Evolutionary conservation across 2,113 vertebrate species (phyloP).

Genomic region (Muntiacus reevesi): DNA sequence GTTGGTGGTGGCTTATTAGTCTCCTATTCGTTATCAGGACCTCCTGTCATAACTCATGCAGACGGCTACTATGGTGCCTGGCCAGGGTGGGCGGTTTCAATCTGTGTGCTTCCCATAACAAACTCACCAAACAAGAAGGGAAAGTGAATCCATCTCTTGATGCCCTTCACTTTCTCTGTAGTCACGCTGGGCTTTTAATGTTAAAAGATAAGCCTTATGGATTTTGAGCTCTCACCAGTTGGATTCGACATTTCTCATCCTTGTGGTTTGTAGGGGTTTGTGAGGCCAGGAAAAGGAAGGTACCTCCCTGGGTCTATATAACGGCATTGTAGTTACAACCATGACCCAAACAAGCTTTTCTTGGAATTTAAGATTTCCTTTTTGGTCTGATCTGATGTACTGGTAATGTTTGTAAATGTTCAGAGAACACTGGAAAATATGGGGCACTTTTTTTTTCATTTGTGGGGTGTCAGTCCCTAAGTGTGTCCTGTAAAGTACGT

Average conservation of each 20-base stretch:
- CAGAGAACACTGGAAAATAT: background rate
- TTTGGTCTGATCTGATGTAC: background rate
- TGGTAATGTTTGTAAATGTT: background rate
- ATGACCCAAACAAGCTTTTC: background rate
- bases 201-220: background rate
- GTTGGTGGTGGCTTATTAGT: too few relatives aligned
- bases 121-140: background rate
- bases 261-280: background rate
- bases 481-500: background rate
- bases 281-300: background rate
- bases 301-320: background rate
- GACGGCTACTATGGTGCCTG: too few relatives aligned
- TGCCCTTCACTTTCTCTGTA: background rate
- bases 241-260: background rate
- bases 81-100: too few relatives aligned
- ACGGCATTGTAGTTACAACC: background rate
- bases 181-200: background rate
- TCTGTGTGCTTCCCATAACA: too few relatives aligned
- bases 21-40: too few relatives aligned
- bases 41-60: too few relatives aligned
- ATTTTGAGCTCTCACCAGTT: background rate
- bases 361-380: background rate
- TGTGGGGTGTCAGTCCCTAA: background rate
- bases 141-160: background rate
- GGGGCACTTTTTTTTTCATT: background rate